These are phyloP conservation scores for Argyresthia albistria DNA, from an alignment of 2,888 invertebrate species.

Conservation along the genomic window DNA sequence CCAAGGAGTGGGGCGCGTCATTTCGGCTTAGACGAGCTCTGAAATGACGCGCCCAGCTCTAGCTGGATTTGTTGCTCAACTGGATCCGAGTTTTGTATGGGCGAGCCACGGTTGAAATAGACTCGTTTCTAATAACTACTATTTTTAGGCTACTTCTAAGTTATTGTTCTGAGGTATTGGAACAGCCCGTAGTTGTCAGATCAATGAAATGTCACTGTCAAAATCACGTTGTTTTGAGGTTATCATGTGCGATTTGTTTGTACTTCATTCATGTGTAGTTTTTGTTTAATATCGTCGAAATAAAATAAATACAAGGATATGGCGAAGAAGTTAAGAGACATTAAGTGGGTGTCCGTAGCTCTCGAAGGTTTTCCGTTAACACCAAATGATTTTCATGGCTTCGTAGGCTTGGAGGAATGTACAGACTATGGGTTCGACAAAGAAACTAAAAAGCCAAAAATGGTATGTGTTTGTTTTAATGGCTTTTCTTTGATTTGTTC, in stretches of 20 bases:
- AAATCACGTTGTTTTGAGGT: conserved; percentile 4
- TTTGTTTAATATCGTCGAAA: neutral
- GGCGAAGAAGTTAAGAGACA: conserved; percentile 47
- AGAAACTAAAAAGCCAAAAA: conserved; percentile 40
- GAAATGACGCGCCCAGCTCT: too few relatives aligned
- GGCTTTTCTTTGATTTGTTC: neutral
- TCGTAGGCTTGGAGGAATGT: conserved; percentile 86
- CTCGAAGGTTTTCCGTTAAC: conserved; percentile 69
- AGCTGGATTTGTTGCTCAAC: too few relatives aligned
- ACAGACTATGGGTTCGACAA: conserved; percentile 75
- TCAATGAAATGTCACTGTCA: neutral
- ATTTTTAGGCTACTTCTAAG: too few relatives aligned
- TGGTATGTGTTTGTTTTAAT: conserved; percentile 27
- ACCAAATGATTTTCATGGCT: conserved; percentile 71
- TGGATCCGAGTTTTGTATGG: too few relatives aligned
- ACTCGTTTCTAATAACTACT: too few relatives aligned
- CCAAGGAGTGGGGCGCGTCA: too few relatives aligned
- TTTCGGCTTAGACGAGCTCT: too few relatives aligned
- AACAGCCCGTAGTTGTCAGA: too few relatives aligned
- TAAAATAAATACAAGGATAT: conserved; percentile 21
- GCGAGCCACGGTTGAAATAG: too few relatives aligned
- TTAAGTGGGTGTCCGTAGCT: conserved; percentile 77
- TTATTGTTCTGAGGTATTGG: too few relatives aligned
- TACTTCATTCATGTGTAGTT: neutral
- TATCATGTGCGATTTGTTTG: neutral